A percentile compares a stretch with the other conserved stretches of the same genome.
phyloP scores from a whole-genome alignment of 1,140 invertebrate species.

The Caenorhabditis brenneri region DNA sequence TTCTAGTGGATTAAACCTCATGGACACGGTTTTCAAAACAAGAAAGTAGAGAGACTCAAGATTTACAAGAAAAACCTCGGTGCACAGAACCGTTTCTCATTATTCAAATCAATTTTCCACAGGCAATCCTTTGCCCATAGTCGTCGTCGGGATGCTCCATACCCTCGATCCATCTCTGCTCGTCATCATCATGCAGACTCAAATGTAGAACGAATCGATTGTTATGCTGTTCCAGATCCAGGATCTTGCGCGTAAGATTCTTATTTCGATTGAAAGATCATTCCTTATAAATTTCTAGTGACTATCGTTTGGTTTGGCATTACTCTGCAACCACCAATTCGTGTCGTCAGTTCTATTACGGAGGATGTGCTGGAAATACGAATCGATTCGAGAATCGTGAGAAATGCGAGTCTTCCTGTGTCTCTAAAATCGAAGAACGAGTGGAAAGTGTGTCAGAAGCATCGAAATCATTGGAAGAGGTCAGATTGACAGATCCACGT shows the following conservation, averaged over 20 bases:
- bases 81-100: too few relatives aligned
- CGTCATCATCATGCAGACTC: neutral
- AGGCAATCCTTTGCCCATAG: constrained; percentile 1
- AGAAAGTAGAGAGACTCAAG: too few relatives aligned
- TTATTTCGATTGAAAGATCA: neutral
- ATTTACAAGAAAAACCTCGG: too few relatives aligned
- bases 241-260: constrained; percentile 15
- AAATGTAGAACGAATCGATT: neutral
- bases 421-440: constrained; percentile 10
- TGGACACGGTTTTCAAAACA: too few relatives aligned
- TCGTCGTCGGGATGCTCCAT: constrained; percentile 22
- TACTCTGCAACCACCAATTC: constrained; percentile 18
- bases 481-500: neutral
- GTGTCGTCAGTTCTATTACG: constrained; percentile 51
- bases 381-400: constrained; percentile 71
- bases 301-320: constrained; percentile 2
- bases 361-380: constrained; percentile 50
- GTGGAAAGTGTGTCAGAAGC: constrained; percentile 1
- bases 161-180: neutral
- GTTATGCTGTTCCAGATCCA: neutral
- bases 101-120: neutral
- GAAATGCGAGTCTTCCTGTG: constrained; percentile 59
- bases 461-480: neutral
- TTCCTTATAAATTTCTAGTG: constrained; percentile 8
- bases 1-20: too few relatives aligned